A percentile compares a stretch with the other conserved stretches of the same genome.
Evolutionary conservation across 2,888 invertebrate species (phyloP).

Genomic region (Trileptium ribeirensis): DNA sequence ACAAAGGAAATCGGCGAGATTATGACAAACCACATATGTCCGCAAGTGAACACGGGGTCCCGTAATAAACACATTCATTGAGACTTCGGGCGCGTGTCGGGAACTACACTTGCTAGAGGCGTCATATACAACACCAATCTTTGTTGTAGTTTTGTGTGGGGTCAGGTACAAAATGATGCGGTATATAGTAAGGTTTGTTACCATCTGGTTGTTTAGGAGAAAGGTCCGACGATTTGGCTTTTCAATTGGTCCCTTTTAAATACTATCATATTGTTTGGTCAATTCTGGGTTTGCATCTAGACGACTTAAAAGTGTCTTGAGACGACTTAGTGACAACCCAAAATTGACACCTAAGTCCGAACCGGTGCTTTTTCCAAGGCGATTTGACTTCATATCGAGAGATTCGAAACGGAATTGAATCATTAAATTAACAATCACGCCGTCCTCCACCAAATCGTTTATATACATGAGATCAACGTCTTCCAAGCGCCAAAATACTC

Average conservation of each 20-base stretch:
- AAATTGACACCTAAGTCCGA: neutral
- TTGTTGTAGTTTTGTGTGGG: slow-evolving; percentile 32
- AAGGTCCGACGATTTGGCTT: slow-evolving; percentile 22
- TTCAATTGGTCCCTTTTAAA: slow-evolving; percentile 22
- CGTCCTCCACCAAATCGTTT: neutral
- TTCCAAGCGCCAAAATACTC: slow-evolving; percentile 14
- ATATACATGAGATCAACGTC: slow-evolving; percentile 2
- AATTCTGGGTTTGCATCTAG: slow-evolving; percentile 12
- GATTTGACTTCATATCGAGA: slow-evolving; percentile 8
- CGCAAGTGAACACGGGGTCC: neutral
- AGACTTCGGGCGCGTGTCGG: neutral
- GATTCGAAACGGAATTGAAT: neutral
- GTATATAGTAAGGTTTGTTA: slow-evolving; percentile 29
- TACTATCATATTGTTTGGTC: slow-evolving; percentile 19
- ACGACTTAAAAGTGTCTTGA: neutral
- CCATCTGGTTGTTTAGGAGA: slow-evolving; percentile 8
- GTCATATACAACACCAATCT: slow-evolving; percentile 23
- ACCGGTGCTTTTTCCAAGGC: slow-evolving; percentile 10
- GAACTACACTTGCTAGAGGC: neutral
- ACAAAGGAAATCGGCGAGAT: too few relatives aligned
- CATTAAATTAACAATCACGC: neutral
- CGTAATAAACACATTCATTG: neutral
- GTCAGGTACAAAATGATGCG: slow-evolving; percentile 32
- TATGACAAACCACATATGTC: neutral
- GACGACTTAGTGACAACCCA: slow-evolving; percentile 9